Conservation (phyloP, 2,888 invertebrate species). For the Malthinus seriepunctatus region DNA sequence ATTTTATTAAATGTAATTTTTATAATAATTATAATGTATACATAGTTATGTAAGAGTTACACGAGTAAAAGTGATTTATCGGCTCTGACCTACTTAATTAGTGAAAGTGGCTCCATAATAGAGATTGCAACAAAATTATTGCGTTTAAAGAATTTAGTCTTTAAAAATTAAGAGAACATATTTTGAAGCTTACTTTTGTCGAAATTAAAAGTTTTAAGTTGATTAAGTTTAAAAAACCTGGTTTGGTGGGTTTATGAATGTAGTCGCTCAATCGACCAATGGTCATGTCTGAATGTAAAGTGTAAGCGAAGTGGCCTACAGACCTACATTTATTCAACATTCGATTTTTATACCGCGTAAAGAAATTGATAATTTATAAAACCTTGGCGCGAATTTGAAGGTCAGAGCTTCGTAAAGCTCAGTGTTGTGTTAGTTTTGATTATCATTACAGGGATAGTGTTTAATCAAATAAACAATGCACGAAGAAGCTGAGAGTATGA, state of each 20-base stretch:
- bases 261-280: slow-evolving; percentile 70
- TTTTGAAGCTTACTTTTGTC: slow-evolving; percentile 8
- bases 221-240: slow-evolving; percentile 59
- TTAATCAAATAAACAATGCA: slow-evolving; percentile 62
- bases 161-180: slow-evolving; percentile 18
- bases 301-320: slow-evolving; percentile 88
- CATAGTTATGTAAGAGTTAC: slow-evolving; percentile 41
- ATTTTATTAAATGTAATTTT: slow-evolving; percentile 6
- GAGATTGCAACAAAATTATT: slow-evolving; percentile 20
- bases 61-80: slow-evolving; percentile 44
- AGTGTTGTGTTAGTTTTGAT: slow-evolving; percentile 53
- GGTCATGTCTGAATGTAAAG: slow-evolving; percentile 78
- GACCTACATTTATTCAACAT: slow-evolving; percentile 81
- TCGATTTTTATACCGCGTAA: slow-evolving; percentile 61
- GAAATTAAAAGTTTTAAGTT: slow-evolving; percentile 44
- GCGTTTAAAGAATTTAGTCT: slow-evolving; percentile 13
- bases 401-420: slow-evolving; percentile 55
- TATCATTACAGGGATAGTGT: slow-evolving; percentile 52
- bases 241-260: slow-evolving; percentile 58
- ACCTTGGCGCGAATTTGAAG: slow-evolving; percentile 55
- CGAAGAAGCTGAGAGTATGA: slow-evolving; percentile 72
- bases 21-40: slow-evolving; percentile 33
- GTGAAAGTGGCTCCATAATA: slow-evolving; percentile 40
- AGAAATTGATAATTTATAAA: slow-evolving; percentile 55
- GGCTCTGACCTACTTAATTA: slow-evolving; percentile 47